Percentiles rank a stretch among this genome's conserved stretches.
phyloP scores from a whole-genome alignment of 1,140 invertebrate species.

The Stegodyphus mimosarum region DNA sequence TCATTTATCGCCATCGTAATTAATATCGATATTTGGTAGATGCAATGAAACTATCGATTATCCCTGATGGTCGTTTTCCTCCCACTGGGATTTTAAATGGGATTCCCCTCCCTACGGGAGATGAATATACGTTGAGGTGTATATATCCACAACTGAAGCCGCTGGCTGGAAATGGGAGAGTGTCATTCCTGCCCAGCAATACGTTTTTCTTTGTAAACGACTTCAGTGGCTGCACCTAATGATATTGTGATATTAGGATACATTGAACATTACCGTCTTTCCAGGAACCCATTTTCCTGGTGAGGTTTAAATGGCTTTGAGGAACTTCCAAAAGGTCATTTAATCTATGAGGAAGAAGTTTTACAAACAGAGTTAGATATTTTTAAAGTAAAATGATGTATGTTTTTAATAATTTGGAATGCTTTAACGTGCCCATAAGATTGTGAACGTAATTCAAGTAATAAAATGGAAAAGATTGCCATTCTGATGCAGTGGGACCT shows the following conservation, averaged over 20 bases:
- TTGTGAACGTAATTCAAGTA: no score
- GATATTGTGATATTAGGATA: constrained; percentile 7
- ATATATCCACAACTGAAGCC: background rate
- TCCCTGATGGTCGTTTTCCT: constrained; percentile 11
- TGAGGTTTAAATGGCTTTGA: no score
- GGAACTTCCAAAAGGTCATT: no score
- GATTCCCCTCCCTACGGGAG: background rate
- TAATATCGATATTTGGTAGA: constrained; percentile 43
- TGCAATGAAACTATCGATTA: constrained; percentile 35
- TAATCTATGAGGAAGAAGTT: no score
- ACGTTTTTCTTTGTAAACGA: background rate
- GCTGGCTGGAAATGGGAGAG: background rate
- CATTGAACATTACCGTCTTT: no score
- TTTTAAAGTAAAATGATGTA: no score
- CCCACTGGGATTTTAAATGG: constrained; percentile 10
- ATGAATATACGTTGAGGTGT: background rate
- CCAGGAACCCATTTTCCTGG: no score
- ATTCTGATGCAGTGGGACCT: no score
- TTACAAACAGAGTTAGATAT: no score
- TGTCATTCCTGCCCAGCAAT: constrained; percentile 1
- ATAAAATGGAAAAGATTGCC: no score
- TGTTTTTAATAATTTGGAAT: no score
- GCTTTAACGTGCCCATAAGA: no score
- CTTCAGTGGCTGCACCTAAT: background rate
- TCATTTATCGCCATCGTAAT: constrained; percentile 38